Conservation (phyloP, 2,113 vertebrate genomes). For the Numida meleagris region DNA sequence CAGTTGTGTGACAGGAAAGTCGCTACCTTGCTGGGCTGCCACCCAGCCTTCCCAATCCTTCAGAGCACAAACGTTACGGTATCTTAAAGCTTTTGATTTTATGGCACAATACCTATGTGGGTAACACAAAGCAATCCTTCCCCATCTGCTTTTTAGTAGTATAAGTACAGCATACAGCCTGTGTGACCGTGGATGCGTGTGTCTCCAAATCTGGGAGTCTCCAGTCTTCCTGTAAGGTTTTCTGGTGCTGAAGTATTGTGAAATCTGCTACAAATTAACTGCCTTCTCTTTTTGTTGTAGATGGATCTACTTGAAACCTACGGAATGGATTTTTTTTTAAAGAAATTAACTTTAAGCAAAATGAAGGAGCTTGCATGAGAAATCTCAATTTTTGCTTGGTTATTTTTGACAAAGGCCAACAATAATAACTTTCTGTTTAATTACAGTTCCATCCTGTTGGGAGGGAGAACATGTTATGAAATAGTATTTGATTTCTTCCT, state of each 20-base stretch:
- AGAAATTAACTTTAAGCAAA: neutral
- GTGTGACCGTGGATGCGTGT: accelerated
- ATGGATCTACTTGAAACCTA: neutral
- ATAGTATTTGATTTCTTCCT: neutral
- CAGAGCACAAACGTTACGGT: neutral
- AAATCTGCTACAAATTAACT: neutral
- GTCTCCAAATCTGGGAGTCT: neutral
- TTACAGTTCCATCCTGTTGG: neutral
- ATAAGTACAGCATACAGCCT: neutral
- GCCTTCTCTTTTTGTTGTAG: neutral
- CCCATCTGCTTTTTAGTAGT: neutral
- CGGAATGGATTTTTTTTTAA: neutral
- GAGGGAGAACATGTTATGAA: neutral
- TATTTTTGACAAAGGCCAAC: neutral
- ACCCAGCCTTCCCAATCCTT: accelerated
- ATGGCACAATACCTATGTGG: neutral
- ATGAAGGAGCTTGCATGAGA: neutral
- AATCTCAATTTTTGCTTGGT: neutral
- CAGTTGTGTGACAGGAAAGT: neutral
- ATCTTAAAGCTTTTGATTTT: neutral
- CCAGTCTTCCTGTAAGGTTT: neutral
- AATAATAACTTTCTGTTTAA: neutral
- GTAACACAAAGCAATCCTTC: neutral
- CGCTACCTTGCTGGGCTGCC: accelerated
- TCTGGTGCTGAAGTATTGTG: neutral